Percentiles rank a stretch among this genome's conserved stretches.
Evolutionary conservation across 2,797 vertebrate species (phyloP).

Genomic region (Arnoldichthys spilopterus): DNA sequence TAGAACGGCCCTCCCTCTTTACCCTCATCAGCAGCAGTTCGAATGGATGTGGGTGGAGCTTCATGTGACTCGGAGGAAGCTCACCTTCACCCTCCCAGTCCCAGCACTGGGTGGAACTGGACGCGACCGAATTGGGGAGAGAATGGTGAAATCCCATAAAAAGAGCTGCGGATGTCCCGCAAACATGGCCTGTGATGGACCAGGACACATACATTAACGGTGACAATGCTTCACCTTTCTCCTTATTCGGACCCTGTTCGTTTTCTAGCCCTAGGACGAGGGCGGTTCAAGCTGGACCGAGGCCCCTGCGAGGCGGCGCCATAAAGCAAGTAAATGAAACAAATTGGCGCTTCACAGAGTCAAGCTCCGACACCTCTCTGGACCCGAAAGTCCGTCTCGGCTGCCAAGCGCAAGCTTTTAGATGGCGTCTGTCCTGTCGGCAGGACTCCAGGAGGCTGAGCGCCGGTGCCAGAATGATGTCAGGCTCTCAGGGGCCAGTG

Average conservation of each 20-base stretch:
- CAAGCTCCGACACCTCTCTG: conserved; percentile 3
- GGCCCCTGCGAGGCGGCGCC: neutral
- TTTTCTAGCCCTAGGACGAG: neutral
- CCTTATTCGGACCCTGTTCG: neutral
- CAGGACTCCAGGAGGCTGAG: conserved; percentile 44
- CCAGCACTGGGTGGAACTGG: too few species aligned
- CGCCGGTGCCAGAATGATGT: conserved; percentile 37
- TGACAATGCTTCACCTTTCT: neutral
- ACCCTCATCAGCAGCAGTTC: too few species aligned
- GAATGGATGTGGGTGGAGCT: too few species aligned
- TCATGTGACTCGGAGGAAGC: too few species aligned
- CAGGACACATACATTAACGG: neutral
- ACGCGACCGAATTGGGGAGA: too few species aligned
- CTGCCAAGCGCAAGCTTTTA: conserved; percentile 50
- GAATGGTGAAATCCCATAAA: too few species aligned
- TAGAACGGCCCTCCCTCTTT: too few species aligned
- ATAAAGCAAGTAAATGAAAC: neutral
- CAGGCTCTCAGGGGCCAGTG: conserved; percentile 19
- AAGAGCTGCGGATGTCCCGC: too few species aligned
- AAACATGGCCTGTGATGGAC: too few species aligned
- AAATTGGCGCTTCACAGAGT: neutral
- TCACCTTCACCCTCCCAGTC: too few species aligned
- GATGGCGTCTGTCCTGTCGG: conserved; percentile 45
- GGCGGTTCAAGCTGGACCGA: neutral
- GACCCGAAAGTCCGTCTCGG: neutral